Evolutionary conservation across 1,140 invertebrate species (phyloP).

Genomic region (Amyelois transitella): DNA sequence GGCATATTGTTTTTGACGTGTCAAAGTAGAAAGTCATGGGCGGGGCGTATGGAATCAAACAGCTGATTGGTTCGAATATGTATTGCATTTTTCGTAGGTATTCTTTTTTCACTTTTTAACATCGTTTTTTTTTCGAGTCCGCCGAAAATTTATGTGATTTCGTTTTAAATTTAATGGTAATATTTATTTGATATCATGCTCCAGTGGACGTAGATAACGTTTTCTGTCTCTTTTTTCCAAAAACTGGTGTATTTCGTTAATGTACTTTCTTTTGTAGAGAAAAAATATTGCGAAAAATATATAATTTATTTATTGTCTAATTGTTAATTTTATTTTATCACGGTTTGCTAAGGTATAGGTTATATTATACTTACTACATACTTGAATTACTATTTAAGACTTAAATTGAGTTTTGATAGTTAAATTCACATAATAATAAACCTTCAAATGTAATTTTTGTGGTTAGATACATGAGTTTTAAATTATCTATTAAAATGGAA

Average conservation of each 20-base stretch:
- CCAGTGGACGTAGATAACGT: too few species aligned
- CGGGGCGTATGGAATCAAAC: constrained; percentile 62
- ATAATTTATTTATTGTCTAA: too few species aligned
- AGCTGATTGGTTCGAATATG: constrained; percentile 67
- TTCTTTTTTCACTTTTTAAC: constrained; percentile 49
- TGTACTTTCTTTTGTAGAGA: too few species aligned
- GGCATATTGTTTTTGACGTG: constrained; percentile 58
- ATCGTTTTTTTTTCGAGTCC: neutral
- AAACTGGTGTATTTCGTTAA: too few species aligned
- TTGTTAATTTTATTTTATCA: neutral
- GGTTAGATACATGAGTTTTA: neutral
- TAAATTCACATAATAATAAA: neutral
- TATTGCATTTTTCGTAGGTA: constrained; percentile 69
- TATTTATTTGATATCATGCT: too few species aligned
- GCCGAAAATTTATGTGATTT: constrained; percentile 15
- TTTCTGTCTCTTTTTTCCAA: too few species aligned
- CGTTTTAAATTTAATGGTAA: neutral
- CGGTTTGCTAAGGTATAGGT: neutral
- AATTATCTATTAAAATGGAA: neutral
- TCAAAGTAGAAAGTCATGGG: constrained; percentile 56
- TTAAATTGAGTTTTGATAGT: neutral
- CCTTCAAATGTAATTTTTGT: neutral
- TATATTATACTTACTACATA: neutral
- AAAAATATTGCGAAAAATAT: too few species aligned
- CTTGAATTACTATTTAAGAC: neutral